Percentiles rank a stretch among this genome's conserved stretches.
These are phyloP conservation scores for Drosophila fulvimacula DNA, from an alignment of 2,888 invertebrate genomes.

Conservation along the genomic window DNA sequence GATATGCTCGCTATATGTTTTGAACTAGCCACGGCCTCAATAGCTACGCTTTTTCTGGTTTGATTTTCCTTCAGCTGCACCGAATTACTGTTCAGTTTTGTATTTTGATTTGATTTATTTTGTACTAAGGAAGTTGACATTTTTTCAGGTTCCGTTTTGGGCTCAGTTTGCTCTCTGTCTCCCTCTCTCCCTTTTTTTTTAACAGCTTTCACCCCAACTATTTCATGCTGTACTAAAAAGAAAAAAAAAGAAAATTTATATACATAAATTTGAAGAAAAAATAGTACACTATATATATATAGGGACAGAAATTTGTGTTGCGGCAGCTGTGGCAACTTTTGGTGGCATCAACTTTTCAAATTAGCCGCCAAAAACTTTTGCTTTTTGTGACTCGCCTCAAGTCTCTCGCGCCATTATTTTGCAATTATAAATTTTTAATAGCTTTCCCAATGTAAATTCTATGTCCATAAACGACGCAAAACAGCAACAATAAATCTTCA, in stretches of 20 bases:
- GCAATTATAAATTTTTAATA: conserved; percentile 73
- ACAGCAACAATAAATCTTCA: conserved; percentile 39
- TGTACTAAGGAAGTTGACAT: conserved; percentile 77
- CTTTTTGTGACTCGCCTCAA: conserved; percentile 10
- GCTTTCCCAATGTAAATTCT: conserved; percentile 67
- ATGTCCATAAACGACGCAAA: conserved; percentile 44
- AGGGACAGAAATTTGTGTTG: background rate
- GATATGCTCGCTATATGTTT: conserved; percentile 77
- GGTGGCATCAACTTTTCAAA: conserved; percentile 49
- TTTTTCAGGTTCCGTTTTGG: conserved; percentile 43
- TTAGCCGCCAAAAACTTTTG: conserved; percentile 46
- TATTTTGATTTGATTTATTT: conserved; percentile 52
- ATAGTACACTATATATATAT: conserved; percentile 6
- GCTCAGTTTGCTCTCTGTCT: conserved; percentile 6
- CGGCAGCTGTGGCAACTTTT: conserved; percentile 42
- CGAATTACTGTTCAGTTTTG: conserved; percentile 39
- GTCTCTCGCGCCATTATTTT: conserved; percentile 33
- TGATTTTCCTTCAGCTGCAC: conserved; percentile 18
- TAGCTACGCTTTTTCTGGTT: background rate
- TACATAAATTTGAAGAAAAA: background rate
- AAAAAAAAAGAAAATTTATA: background rate
- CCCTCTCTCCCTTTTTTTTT: background rate
- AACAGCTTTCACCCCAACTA: conserved; percentile 19
- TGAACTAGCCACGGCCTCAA: conserved; percentile 33
- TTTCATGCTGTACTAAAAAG: conserved; percentile 20